phyloP scores from a whole-genome alignment of 2,888 invertebrate genomes.

The Eristalis intricaria region DNA sequence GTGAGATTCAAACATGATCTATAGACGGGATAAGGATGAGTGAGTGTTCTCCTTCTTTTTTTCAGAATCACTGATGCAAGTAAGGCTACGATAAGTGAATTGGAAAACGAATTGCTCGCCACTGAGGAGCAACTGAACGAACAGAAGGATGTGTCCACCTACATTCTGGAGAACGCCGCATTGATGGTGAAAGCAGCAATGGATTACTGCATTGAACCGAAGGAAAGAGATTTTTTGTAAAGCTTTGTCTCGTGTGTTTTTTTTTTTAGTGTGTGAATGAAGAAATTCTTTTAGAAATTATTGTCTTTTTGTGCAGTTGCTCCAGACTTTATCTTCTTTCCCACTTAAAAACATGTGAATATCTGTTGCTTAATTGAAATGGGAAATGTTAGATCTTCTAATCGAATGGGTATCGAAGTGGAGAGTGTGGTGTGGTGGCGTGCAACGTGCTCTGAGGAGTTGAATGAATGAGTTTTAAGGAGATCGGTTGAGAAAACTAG shows the following conservation, averaged over 20 bases:
- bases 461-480: too few relatives aligned
- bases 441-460: too few relatives aligned
- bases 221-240: background rate
- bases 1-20: background rate
- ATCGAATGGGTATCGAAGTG: too few relatives aligned
- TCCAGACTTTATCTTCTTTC: too few relatives aligned
- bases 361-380: too few relatives aligned
- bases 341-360: too few relatives aligned
- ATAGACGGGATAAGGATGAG: background rate
- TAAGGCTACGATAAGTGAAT: conserved; percentile 27
- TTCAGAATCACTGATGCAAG: conserved; percentile 25
- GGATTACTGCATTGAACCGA: conserved; percentile 12
- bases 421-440: too few relatives aligned
- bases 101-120: conserved; percentile 53
- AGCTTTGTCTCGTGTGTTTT: background rate
- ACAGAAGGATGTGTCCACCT: conserved; percentile 65
- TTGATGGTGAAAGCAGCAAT: conserved; percentile 40
- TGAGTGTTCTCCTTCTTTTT: background rate
- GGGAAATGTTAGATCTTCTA: too few relatives aligned
- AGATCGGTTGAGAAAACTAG: too few relatives aligned
- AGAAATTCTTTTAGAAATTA: background rate
- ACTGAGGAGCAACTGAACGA: conserved; percentile 53
- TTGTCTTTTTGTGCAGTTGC: too few relatives aligned
- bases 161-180: conserved; percentile 63
- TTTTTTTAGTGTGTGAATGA: background rate